Evolutionary conservation across 2,113 vertebrate species (phyloP).

Genomic region (Xenopus laevis): DNA sequence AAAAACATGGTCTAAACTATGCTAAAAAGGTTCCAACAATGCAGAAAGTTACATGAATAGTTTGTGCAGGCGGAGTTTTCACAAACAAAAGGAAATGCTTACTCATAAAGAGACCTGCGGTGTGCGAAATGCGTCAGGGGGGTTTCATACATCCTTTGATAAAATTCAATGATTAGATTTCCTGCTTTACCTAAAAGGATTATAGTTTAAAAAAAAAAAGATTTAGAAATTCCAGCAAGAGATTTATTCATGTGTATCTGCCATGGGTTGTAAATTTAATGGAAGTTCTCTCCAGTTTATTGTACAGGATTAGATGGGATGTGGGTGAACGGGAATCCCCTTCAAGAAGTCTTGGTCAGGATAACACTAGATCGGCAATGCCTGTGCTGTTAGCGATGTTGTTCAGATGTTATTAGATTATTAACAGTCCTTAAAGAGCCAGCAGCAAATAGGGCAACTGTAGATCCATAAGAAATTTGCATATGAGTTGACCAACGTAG

Average conservation of each 20-base stretch:
- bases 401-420: not conserved
- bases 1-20: slow-evolving; percentile 63
- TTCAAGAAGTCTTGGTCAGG: slow-evolving; percentile 33
- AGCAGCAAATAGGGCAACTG: slow-evolving; percentile 60
- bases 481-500: slow-evolving; percentile 58
- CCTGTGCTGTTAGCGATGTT: slow-evolving; percentile 22
- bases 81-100: slow-evolving; percentile 67
- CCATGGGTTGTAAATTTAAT: slow-evolving; percentile 51
- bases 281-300: slow-evolving; percentile 45
- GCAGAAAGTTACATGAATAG: slow-evolving; percentile 65
- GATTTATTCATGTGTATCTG: slow-evolving; percentile 57
- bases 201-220: slow-evolving; percentile 41
- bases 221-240: slow-evolving; percentile 69
- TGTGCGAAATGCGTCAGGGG: slow-evolving; percentile 21
- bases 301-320: not conserved
- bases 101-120: slow-evolving; percentile 59
- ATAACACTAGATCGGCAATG: slow-evolving; percentile 30
- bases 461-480: slow-evolving; percentile 58
- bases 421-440: slow-evolving; percentile 45
- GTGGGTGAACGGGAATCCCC: not conserved
- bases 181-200: not conserved
- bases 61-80: slow-evolving; percentile 70
- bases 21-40: slow-evolving; percentile 67
- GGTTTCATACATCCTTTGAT: slow-evolving; percentile 46
- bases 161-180: no score